Base-by-base conservation (phyloP, 2,797 vertebrate genomes). In the Capromys pilorides region DNA sequence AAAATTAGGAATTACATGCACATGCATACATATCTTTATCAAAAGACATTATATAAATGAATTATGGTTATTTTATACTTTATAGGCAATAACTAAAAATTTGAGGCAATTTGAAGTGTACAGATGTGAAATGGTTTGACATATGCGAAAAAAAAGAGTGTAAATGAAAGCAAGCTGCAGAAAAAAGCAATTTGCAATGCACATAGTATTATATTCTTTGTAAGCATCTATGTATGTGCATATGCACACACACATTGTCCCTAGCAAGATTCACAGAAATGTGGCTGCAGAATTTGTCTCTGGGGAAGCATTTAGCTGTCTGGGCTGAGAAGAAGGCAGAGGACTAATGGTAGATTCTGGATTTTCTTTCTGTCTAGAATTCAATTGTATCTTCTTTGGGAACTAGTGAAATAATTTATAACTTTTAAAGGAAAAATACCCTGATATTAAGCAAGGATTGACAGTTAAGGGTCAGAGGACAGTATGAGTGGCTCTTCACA, bases 1-100 rank as follows among this genome's bases (percentile, higher is more conserved):
- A 83, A 95, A 80, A 77, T 41, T 96, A 39, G 2, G 4, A 80
- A 39, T 26, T 39, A 45, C 13, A 85, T 45, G 36, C 3, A 75
- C 21, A 8, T 12, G 71, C 22, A 41, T 45, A 33, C 7, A 36
- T 36, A 54, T 16, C 39, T 64, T 57, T 66, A 81, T 79, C 8
- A 85, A 81, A 95, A 85, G 31, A 87, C 22, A 51, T 19, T 83
- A 1, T 45, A n/a, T 31, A 83, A 85, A 61, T 36, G 78, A 90
- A 45, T 36, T 59, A 39, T 80, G 5, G 8, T 80, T 86, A 21
- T 64, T 82, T 91, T 7, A 71, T 83, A 66, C 0, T 21, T 19
- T 86, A 26, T 80, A 90, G 69, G 33, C 14, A 54, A 26, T 93
- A 57, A 86, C 24, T 73, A 33, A 95, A 96, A 78, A 84, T 82